A percentile compares a stretch with the other conserved stretches of the same genome.
Evolutionary conservation across 2,113 vertebrate genomes (phyloP).

Genomic region (Apistogramma diplotaenia): DNA sequence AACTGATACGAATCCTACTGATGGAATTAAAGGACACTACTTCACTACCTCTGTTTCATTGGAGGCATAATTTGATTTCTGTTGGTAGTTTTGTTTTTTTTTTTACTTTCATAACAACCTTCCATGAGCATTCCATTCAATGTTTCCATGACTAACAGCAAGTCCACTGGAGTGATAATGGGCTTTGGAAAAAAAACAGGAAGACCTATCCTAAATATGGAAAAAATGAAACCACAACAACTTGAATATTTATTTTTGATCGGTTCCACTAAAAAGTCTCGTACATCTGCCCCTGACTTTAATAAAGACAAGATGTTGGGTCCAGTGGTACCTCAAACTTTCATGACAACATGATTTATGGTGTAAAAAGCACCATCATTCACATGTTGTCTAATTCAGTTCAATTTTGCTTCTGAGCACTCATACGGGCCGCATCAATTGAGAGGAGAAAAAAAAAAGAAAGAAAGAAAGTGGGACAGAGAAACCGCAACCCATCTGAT

Average conservation of each 20-base stretch:
- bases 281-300: not conserved
- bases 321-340: not conserved
- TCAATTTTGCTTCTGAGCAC: slow-evolving; percentile 36
- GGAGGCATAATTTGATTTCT: slow-evolving; percentile 6
- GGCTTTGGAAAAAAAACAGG: slow-evolving; percentile 13
- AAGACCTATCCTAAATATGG: not conserved
- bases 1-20: slow-evolving; percentile 18
- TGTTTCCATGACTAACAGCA: slow-evolving; percentile 48
- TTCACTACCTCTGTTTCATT: slow-evolving; percentile 23
- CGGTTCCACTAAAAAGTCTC: not conserved
- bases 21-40: slow-evolving; percentile 19
- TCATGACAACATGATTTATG: slow-evolving; percentile 7
- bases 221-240: not conserved
- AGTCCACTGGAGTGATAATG: slow-evolving; percentile 1
- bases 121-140: slow-evolving; percentile 9
- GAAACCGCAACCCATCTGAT: slow-evolving; percentile 45
- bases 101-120: slow-evolving; percentile 23
- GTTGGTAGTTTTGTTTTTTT: not conserved
- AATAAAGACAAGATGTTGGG: not conserved
- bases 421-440: slow-evolving; percentile 34
- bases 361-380: slow-evolving; percentile 12
- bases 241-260: not conserved
- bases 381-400: slow-evolving; percentile 2
- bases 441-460: not conserved
- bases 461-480: slow-evolving; percentile 26